A percentile compares a stretch with the other conserved stretches of the same genome.
These are phyloP conservation scores for Heliconius himera DNA, from an alignment of 1,140 invertebrate genomes.

Conservation along the genomic window DNA sequence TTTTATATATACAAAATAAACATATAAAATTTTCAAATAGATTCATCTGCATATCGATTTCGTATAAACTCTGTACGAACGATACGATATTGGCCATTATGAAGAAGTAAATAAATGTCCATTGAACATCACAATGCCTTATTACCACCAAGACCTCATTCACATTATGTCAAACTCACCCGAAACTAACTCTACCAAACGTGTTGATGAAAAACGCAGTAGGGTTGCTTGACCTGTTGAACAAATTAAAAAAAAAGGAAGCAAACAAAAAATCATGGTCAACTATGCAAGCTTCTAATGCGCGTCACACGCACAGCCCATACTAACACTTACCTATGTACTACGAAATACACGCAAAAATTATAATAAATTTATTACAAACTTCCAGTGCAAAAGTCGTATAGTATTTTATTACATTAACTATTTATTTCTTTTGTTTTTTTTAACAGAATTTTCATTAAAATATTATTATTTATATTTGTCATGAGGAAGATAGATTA, in stretches of 20 bases:
- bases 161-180: constrained; percentile 85
- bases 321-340: constrained; percentile 25
- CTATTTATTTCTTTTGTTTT: no score
- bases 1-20: no score
- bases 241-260: constrained; percentile 82
- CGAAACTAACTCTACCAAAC: constrained; percentile 85
- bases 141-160: constrained; percentile 78
- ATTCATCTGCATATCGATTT: not conserved
- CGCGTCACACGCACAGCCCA: constrained; percentile 53
- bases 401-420: no score
- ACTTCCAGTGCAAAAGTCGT: not conserved
- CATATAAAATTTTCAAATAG: not conserved
- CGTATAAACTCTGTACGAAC: not conserved
- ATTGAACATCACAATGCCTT: constrained; percentile 78
- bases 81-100: constrained; percentile 56
- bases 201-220: constrained; percentile 87
- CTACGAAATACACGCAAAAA: not conserved
- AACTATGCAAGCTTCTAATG: constrained; percentile 69
- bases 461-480: no score
- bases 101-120: constrained; percentile 68
- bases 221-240: constrained; percentile 87
- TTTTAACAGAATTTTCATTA: no score
- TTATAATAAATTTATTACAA: not conserved
- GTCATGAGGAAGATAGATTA: no score
- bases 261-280: constrained; percentile 66